These are phyloP conservation scores for Acanthaster planci DNA, from an alignment of 35 echinoderm and acorn worm genomes.

Conservation along the genomic window DNA sequence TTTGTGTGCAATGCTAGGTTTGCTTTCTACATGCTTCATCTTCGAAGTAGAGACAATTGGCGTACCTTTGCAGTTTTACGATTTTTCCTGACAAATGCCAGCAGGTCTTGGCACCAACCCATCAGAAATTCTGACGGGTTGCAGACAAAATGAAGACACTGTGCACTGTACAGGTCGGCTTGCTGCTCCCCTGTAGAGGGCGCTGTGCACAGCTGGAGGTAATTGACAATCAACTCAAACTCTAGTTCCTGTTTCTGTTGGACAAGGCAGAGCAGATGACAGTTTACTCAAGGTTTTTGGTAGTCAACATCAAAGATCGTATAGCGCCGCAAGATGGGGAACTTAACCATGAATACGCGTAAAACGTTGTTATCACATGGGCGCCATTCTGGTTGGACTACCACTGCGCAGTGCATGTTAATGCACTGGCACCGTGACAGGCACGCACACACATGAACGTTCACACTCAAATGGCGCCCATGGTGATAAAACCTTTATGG, in stretches of 20 bases:
- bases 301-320: no score
- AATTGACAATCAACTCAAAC: slow-evolving; percentile 56
- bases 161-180: slow-evolving; percentile 45
- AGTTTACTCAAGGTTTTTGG: neutral
- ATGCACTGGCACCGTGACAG: no score
- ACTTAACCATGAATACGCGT: no score
- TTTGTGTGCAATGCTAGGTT: no score
- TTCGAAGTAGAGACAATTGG: no score
- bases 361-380: no score
- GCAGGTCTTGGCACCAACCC: slow-evolving; percentile 71
- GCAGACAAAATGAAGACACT: slow-evolving; percentile 47
- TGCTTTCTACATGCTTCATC: no score
- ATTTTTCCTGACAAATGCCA: slow-evolving; percentile 59
- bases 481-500: neutral
- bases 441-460: no score
- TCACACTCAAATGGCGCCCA: no score
- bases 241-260: slow-evolving; percentile 49
- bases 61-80: slow-evolving; percentile 60
- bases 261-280: neutral
- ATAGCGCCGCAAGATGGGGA: no score
- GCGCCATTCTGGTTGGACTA: neutral
- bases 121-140: slow-evolving; percentile 47
- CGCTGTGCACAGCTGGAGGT: slow-evolving; percentile 47
- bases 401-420: neutral
- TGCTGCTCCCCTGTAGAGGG: slow-evolving; percentile 4